Base-by-base conservation (phyloP, 2,888 invertebrate species). In the Nycteola revayana region DNA sequence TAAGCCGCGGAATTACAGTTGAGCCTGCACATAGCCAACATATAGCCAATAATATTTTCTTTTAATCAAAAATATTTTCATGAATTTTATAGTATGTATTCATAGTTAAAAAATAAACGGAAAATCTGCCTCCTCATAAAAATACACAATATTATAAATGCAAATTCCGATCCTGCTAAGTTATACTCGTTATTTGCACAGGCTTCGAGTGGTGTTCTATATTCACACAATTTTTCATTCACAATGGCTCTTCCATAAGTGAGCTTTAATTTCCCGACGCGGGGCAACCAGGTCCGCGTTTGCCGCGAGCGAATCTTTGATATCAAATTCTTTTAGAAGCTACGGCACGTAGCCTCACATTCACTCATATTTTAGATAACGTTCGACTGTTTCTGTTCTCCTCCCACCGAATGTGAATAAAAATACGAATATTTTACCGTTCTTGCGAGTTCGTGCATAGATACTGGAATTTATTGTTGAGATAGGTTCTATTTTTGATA, bases 251-350 rank as follows among this genome's bases (percentile, higher is more conserved):
- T 42, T 51, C 46, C 42, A 40, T 30, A 14, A 25, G 9, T 9
- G 1, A 14, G 25, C 17, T 37, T 25, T 46, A 49, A 42, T 42
- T 51, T 32, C 28, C 4, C 24, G 20, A 9, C 21, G 8, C 30
- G 30, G 10, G 28, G 28, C 25, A 35, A 49, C 43, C 45, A 41
- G 45, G 50, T 56, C 48, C 50, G 40, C 58, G 61, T 71, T 50
- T 57, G 61, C 63, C 55, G 60, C 61, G 45, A 68, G 67, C 65
- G 69, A 68, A 78, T 82, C 77, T 80, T 79, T 84, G 78, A 82
- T 83, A 85, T 79, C 75, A 81, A 83, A 84, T 83, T 83, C 81
- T 78, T 84, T 83, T 63, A 79, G 76, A 78, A 63, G 71, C 70
- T 64, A 75, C 78, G 80, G 72, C 83, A 85, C 80, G 77, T 79